Evolutionary conservation across 2,797 vertebrate species (phyloP).

Genomic region (Lates japonicus): DNA sequence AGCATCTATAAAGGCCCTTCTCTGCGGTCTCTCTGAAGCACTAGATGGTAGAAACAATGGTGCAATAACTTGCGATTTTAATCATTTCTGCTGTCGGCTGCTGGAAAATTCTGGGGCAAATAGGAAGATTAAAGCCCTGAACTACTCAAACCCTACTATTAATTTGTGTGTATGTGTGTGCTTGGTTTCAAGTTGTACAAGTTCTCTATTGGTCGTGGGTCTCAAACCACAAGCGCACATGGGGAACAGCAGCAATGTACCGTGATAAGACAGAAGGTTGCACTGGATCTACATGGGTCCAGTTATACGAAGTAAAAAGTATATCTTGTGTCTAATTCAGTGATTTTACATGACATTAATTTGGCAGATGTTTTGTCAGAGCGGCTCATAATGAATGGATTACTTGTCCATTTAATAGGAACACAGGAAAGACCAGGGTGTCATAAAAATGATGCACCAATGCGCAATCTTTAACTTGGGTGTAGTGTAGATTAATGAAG

Average conservation of each 20-base stretch:
- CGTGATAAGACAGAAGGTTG: neutral
- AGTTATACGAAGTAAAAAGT: constrained; percentile 2
- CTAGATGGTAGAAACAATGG: constrained; percentile 68
- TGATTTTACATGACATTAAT: neutral
- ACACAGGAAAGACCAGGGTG: neutral
- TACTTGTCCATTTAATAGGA: too few relatives aligned
- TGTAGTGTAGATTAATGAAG: neutral
- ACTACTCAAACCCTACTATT: constrained; percentile 31
- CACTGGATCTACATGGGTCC: neutral
- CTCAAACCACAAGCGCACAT: too few relatives aligned
- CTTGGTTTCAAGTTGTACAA: too few relatives aligned
- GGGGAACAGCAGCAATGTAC: neutral
- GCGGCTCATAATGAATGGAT: neutral
- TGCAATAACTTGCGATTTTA: constrained; percentile 45
- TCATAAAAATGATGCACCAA: neutral
- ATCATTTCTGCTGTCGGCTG: constrained; percentile 24
- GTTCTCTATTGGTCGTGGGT: too few relatives aligned
- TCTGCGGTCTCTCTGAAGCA: constrained; percentile 54
- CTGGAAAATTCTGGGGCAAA: constrained; percentile 24
- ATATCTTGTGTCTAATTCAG: neutral
- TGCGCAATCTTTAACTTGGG: constrained; percentile 9
- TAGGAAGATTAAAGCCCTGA: constrained; percentile 14
- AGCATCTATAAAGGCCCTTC: constrained; percentile 67
- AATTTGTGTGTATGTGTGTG: neutral
- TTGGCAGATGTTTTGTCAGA: neutral